Base-by-base conservation (phyloP, 2,888 invertebrate genomes). In the Embidobia sp. region DNA sequence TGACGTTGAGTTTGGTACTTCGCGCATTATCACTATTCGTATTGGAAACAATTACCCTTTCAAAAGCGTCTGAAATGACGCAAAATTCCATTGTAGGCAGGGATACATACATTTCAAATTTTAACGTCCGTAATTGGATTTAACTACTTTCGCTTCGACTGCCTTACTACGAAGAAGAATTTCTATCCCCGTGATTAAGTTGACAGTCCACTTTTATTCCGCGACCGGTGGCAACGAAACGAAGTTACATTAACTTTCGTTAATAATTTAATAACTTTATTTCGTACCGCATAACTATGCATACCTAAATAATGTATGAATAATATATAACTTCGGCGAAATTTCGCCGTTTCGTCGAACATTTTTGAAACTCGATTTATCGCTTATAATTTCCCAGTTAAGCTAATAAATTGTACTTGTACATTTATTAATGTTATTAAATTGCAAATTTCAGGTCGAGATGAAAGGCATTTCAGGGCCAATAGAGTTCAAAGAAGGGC, bases 381-480 rank as follows among this genome's bases (percentile, higher is more conserved):
- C 42, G 18, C 31, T 61, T 53, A 27, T 40, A 33, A 67, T 55
- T 51, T 40, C 0, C 11, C 1, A 46, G 13, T 8, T 27, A 44
- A 61, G 15, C 35, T 46, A 61, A 70, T 70, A 70, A 19, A 37
- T 61, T 46, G 10, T 46, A 44, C 10, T n/a, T n/a, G 31, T 19
- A 37, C 40, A 40, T 59, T 66, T 64, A 49, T 49, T 64, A 40
- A 51, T 40, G 22, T 53, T 44, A 49, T 46, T 33, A 55, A 35
- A 35, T 63, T 49, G 8, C 13, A 19, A 63, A 29, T 79, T 89
- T 22, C 87, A 95, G 95, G 95, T 95, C 51, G 94, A 95, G 87
- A 93, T 94, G 90, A 93, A 94, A 86, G 96, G 96, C 3, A 90
- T 96, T 53, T 95, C 95, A 18, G 96, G 96, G 0, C 94, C 94